phyloP scores from a whole-genome alignment of 2,888 invertebrate species.

The Tachina lurida region DNA sequence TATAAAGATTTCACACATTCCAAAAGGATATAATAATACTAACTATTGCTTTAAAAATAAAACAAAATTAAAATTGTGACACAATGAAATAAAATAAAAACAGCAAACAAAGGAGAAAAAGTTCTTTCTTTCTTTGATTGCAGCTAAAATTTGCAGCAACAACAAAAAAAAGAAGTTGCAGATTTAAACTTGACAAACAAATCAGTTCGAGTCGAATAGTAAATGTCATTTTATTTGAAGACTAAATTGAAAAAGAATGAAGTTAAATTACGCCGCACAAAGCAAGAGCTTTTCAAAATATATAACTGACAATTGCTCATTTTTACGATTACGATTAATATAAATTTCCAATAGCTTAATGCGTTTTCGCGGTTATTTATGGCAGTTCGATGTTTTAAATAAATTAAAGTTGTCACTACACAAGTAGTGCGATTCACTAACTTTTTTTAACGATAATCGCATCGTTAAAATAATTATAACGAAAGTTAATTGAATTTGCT shows the following conservation, averaged over 20 bases:
- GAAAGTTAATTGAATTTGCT: too few relatives aligned
- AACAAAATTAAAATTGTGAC: conserved; percentile 49
- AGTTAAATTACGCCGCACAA: too few relatives aligned
- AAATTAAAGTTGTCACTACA: too few relatives aligned
- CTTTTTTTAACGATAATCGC: too few relatives aligned
- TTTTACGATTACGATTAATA: too few relatives aligned
- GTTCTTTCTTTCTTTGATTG: conserved; percentile 59
- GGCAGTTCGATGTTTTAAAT: too few relatives aligned
- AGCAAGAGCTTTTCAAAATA: too few relatives aligned
- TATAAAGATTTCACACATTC: conserved; percentile 61
- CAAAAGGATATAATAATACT: conserved; percentile 34
- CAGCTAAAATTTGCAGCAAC: conserved; percentile 37
- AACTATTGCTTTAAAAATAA: conserved; percentile 21
- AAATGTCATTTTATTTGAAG: not conserved
- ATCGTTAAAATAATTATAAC: too few relatives aligned
- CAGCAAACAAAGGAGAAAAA: conserved; percentile 34
- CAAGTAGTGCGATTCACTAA: too few relatives aligned
- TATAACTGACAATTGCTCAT: too few relatives aligned
- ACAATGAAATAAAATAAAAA: conserved; percentile 21
- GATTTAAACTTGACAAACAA: conserved; percentile 38
- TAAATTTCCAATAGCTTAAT: too few relatives aligned
- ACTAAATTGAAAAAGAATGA: not conserved
- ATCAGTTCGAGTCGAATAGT: not conserved
- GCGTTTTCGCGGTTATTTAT: too few relatives aligned
- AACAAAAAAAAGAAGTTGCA: conserved; percentile 20